Base-by-base conservation (phyloP, 2,888 invertebrate species). In the Sphaeridia pumilis region DNA sequence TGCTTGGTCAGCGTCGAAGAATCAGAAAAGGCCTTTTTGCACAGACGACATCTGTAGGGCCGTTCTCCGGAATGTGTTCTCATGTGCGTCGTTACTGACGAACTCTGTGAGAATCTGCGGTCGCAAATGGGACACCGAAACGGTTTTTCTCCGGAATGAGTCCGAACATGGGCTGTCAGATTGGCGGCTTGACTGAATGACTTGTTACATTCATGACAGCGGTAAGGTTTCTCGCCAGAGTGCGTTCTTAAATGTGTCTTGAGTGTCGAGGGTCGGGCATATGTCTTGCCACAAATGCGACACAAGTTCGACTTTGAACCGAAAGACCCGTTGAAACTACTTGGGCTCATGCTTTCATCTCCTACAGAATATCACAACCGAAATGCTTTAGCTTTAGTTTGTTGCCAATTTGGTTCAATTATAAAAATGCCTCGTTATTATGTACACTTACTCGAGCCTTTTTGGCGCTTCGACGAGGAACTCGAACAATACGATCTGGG, bases 21-120 rank as follows among this genome's bases (percentile, higher is more conserved):
- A 73, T 98, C 97, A 3, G 95, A 95, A 73, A 98, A 98, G 2
- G 95, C 93, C 70, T 98, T 98, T 70, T 92, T 93, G 74, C 98
- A 98, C 67, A 92, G 82, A 62, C 88, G 79, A 74, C 97, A 98
- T 63, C 83, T 80, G 72, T 57, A 68, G 0, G 97, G 97, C 54
- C 94, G 78, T 70, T 97, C 95, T n/a, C 95, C 97, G n/a, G 92
- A 92, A 74, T 98, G 97, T n/a, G 97, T 98, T 69, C 97, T 79
- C 92, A 95, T 94, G 76, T 98, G 98, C 63, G 97, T 97, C 52
- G 97, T 98, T 49, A 98, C 93, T 2, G 77, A 77, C 58, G 93
- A 93, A 70, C 83, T 83, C 70, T 98, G 97, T 55, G 94, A 94
- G 72, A 98, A 98, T 66, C 92, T 80, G 57, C 97, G 79, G 70